Evolutionary conservation across 2,113 vertebrate genomes (phyloP), one percentile per base, ranked within the genome.

Genomic region (Sphaerodactylus townsendi): DNA sequence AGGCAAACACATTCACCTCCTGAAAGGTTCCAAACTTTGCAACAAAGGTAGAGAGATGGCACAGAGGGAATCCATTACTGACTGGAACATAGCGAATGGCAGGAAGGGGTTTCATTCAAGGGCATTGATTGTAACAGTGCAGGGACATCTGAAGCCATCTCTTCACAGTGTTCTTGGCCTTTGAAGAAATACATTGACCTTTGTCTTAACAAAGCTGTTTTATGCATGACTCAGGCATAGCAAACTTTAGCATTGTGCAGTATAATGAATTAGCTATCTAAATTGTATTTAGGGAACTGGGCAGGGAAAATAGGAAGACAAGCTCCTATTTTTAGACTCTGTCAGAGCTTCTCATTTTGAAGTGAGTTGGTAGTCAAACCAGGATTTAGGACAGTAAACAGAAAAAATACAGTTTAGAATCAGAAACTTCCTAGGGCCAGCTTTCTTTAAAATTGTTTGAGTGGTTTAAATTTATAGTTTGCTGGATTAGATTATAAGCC

Each of bases 161-260:
- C 64, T 41, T 62, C 28, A 71, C 33, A 77, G 71, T 77, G 30
- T 39, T 70, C 79, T 71, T 77, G 79, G 62, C 73, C 73, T 86
- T 72, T 82, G 79, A 50, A 62, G 53, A 77, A 86, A 77, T 21
- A 64, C 6, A 17, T 70, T 23, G n/a, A 71, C 64, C 73, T 21
- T 39, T 59, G 59, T 70, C 72, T 76, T 30, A 46, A 41, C 39
- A 59, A 50, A 59, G 10, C 39, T 85, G 56, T 76, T 76, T 70
- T 62, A 30, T 33, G 3, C 30, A 48, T 69, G 28, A 48, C 46
- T 77, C 25, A 56, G 62, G 41, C 1, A 41, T 70, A 59, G 53
- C 64, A 69, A 69, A 69, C 28, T 33, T 77, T 69, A 69, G 66
- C 30, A 30, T 33, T 37, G 23, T 80, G 65, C 11, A 3, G 46